A percentile compares a stretch with the other conserved stretches of the same genome.
Evolutionary conservation across 1,140 invertebrate genomes (phyloP).

Genomic region (Drosophila carrolli): DNA sequence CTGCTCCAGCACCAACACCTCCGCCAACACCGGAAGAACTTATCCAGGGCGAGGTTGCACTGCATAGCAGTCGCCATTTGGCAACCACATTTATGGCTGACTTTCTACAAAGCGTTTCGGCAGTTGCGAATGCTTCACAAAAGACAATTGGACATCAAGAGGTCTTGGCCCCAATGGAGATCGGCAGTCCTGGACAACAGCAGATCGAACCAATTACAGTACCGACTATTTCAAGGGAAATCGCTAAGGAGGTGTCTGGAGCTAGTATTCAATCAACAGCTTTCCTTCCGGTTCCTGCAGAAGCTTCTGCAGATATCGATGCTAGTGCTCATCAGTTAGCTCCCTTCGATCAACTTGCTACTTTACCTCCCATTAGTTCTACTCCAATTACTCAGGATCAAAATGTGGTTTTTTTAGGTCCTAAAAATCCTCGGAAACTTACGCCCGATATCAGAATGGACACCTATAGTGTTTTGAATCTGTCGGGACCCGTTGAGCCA

Average conservation of each 20-base stretch:
- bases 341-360: background rate
- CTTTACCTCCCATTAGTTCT: background rate
- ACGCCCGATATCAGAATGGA: background rate
- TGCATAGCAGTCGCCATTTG: slow-evolving; percentile 20
- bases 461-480: background rate
- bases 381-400: background rate
- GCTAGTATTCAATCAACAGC: background rate
- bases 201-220: background rate
- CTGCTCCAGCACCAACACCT: background rate
- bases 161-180: background rate
- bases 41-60: background rate
- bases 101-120: slow-evolving; percentile 25
- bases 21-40: background rate
- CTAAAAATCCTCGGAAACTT: background rate
- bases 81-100: slow-evolving; percentile 30
- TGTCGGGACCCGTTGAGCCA: background rate
- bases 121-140: background rate
- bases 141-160: too few relatives aligned
- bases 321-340: background rate
- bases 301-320: background rate
- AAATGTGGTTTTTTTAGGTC: background rate
- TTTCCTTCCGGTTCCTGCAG: too few relatives aligned
- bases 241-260: background rate
- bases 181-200: background rate
- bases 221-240: background rate